phyloP scores from a whole-genome alignment of 2,797 vertebrate genomes.

The Poeciliopsis presidionis region DNA sequence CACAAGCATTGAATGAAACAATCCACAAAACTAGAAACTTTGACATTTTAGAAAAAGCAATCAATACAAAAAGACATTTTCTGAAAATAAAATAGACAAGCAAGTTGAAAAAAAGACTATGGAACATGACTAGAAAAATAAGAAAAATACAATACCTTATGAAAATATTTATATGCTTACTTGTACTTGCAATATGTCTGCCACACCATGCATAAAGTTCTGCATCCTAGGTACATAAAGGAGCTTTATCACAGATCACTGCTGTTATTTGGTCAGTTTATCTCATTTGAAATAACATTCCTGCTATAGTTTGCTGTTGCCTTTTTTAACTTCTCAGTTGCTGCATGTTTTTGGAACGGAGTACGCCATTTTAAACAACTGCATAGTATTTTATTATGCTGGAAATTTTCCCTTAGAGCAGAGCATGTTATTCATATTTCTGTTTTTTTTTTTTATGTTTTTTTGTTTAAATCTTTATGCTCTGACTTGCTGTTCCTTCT shows the following conservation, averaged over 20 bases:
- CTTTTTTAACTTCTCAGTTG: background rate
- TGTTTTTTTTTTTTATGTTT: background rate
- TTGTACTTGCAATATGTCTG: background rate
- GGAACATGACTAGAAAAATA: background rate
- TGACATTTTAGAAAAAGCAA: background rate
- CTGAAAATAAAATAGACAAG: background rate
- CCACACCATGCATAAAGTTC: background rate
- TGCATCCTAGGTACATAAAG: background rate
- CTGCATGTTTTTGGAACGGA: too few species aligned
- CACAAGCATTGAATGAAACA: background rate
- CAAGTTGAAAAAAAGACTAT: background rate
- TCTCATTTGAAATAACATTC: background rate
- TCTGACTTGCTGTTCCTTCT: background rate
- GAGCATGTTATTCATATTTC: background rate
- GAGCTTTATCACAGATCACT: background rate
- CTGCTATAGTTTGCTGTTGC: background rate
- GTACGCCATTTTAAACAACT: background rate
- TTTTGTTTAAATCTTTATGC: background rate
- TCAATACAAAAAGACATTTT: background rate
- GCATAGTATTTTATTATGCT: background rate
- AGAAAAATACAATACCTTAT: background rate
- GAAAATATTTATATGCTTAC: background rate
- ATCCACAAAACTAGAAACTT: background rate
- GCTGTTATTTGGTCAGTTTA: background rate
- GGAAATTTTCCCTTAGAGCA: background rate